Percentiles rank a stretch among this genome's conserved stretches.
phyloP scores from a whole-genome alignment of 2,797 vertebrate species.

The Rhinichthys osculus region DNA sequence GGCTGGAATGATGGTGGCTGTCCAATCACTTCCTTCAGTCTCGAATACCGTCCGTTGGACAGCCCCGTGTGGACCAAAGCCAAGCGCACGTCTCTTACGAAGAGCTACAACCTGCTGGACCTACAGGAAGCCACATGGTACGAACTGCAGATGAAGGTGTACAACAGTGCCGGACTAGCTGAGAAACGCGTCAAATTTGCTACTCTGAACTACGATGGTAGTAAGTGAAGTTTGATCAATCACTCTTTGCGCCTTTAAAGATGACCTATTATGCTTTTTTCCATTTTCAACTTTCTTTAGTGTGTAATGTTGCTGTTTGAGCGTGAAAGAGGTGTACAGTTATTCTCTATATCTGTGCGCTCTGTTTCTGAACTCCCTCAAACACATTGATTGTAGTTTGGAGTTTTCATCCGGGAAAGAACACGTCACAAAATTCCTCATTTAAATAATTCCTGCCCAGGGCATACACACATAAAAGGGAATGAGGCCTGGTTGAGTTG shows the following conservation, averaged over 20 bases:
- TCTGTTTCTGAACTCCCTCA: background rate
- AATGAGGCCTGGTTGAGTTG: too few species aligned
- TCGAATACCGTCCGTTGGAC: conserved; percentile 91
- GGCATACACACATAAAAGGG: background rate
- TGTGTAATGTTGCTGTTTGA: background rate
- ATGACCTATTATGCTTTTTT: background rate
- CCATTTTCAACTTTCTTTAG: background rate
- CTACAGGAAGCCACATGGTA: conserved; percentile 98
- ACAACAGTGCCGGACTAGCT: conserved; percentile 94
- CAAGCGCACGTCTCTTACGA: conserved; percentile 92
- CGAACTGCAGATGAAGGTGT: conserved; percentile 94
- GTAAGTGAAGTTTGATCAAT: conserved; percentile 78
- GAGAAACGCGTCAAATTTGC: conserved; percentile 95
- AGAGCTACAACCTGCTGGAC: conserved; percentile 93
- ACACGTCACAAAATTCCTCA: background rate
- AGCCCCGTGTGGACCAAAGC: conserved; percentile 90
- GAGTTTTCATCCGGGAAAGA: background rate
- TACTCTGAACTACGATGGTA: conserved; percentile 94
- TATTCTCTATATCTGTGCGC: background rate
- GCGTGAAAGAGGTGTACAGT: background rate
- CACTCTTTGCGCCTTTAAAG: background rate
- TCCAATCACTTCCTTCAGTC: conserved; percentile 93
- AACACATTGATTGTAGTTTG: background rate
- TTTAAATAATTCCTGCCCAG: background rate
- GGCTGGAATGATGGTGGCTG: conserved; percentile 97